A percentile compares a stretch with the other conserved stretches of the same genome.
Evolutionary conservation across 1,140 invertebrate genomes (phyloP).

Genomic region (Camponotus pennsylvanicus): DNA sequence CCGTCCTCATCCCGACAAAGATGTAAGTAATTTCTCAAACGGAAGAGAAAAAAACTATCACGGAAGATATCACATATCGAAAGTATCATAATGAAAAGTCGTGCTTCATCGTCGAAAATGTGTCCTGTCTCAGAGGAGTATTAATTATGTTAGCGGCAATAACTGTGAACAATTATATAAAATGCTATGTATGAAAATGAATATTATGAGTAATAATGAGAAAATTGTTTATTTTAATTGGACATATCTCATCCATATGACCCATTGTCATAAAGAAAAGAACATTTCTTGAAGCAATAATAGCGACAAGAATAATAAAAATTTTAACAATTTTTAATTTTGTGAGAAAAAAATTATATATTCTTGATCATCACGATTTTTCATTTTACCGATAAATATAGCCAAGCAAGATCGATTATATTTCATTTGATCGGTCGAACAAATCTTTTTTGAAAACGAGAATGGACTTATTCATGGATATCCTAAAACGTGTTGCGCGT

Average conservation of each 20-base stretch:
- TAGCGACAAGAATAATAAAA: neutral
- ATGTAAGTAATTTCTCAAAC: conserved; percentile 12
- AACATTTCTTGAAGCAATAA: neutral
- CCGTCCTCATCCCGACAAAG: neutral
- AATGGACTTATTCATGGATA: neutral
- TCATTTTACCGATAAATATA: conserved; percentile 4
- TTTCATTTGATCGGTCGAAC: neutral
- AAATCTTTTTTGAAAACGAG: neutral
- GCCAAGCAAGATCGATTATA: conserved; percentile 9
- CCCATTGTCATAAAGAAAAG: neutral
- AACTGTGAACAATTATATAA: conserved; percentile 42
- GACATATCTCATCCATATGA: neutral
- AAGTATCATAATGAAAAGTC: conserved; percentile 21
- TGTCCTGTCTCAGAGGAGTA: neutral
- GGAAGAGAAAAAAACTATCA: neutral
- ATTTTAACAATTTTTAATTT: neutral
- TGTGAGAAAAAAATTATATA: neutral
- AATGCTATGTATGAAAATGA: conserved; percentile 16
- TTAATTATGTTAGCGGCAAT: conserved; percentile 5
- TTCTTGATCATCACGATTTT: conserved; percentile 21
- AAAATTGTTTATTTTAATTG: conserved; percentile 28
- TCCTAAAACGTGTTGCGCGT: neutral
- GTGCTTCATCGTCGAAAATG: conserved; percentile 7
- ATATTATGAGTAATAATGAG: conserved; percentile 20
- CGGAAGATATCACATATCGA: conserved; percentile 34